Percentiles rank a stretch among this genome's conserved stretches.
These are phyloP conservation scores for Drosophila gaucha DNA, from an alignment of 2,888 invertebrate species.

Conservation along the genomic window DNA sequence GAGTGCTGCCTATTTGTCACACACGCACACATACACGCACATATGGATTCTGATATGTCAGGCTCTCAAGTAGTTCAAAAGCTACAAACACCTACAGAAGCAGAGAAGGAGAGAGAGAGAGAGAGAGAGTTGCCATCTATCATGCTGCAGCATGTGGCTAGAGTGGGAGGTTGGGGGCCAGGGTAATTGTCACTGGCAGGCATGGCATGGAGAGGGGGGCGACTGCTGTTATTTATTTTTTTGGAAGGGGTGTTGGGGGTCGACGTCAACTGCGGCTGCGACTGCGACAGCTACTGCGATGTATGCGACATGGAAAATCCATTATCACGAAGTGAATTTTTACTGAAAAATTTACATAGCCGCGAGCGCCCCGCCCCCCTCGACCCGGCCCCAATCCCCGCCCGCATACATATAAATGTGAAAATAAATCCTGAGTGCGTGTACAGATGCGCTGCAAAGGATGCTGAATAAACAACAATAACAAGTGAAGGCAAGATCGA, in stretches of 20 bases:
- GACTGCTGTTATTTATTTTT: conserved; percentile 34
- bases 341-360: conserved; percentile 80
- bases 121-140: conserved; percentile 63
- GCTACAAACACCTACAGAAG: conserved; percentile 58
- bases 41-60: conserved; percentile 54
- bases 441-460: conserved; percentile 52
- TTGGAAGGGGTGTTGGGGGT: conserved; percentile 12
- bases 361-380: conserved; percentile 50
- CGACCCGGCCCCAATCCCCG: neutral
- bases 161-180: conserved; percentile 41
- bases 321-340: conserved; percentile 82
- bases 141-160: conserved; percentile 53
- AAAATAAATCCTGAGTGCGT: conserved; percentile 79
- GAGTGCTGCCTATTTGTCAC: conserved; percentile 53
- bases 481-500: conserved; percentile 2
- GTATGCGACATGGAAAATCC: conserved; percentile 83
- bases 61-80: conserved; percentile 59
- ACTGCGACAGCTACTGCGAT: conserved; percentile 52
- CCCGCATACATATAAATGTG: conserved; percentile 71
- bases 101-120: neutral
- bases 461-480: conserved; percentile 58
- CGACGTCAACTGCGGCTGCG: conserved; percentile 30
- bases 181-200: conserved; percentile 70
- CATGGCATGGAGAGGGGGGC: neutral
- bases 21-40: conserved; percentile 20